Evolutionary conservation across 2,888 invertebrate species (phyloP).

Genomic region (Ophion slaviceki): DNA sequence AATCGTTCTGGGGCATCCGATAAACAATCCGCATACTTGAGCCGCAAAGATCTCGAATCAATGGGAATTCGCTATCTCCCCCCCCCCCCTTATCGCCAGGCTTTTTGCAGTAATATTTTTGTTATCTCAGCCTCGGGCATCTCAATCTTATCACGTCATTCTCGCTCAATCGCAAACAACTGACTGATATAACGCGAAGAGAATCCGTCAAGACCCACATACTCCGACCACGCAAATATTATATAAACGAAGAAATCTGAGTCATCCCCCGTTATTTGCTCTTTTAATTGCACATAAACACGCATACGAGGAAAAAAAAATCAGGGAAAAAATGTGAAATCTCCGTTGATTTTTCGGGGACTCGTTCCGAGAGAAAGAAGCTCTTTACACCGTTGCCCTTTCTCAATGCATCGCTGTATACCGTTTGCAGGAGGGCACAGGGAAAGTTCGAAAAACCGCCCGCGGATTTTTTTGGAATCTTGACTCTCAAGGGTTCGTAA

Average conservation of each 20-base stretch:
- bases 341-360: not conserved
- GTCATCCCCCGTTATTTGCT: not conserved
- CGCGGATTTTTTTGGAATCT: too few relatives aligned
- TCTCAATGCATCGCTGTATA: too few relatives aligned
- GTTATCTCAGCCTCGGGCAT: not conserved
- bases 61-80: not conserved
- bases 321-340: not conserved
- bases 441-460: too few relatives aligned
- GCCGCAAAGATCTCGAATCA: not conserved
- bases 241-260: not conserved
- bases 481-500: too few relatives aligned
- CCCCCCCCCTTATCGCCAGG: too few relatives aligned
- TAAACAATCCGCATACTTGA: not conserved
- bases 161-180: conserved; percentile 38
- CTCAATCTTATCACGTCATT: conserved; percentile 40
- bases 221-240: not conserved
- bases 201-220: not conserved
- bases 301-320: not conserved
- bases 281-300: not conserved
- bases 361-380: too few relatives aligned
- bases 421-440: too few relatives aligned
- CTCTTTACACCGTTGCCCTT: too few relatives aligned
- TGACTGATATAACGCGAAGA: not conserved
- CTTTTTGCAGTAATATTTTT: not conserved
- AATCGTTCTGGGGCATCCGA: not conserved